Evolutionary conservation across 2,888 invertebrate genomes (phyloP).

Genomic region (Ichneumon xanthorius): DNA sequence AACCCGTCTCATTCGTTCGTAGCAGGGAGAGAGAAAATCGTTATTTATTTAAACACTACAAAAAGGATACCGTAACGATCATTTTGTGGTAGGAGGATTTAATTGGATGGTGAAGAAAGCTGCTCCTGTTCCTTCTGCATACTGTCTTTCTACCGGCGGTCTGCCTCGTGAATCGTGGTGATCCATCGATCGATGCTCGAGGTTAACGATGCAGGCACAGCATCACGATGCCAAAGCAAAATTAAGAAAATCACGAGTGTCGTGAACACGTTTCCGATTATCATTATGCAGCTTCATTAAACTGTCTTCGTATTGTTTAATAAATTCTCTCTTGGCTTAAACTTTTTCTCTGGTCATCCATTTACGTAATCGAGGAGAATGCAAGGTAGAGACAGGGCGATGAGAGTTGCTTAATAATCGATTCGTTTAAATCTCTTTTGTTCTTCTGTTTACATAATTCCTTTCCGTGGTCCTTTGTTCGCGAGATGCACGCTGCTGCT

Average conservation of each 20-base stretch:
- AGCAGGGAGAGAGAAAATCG: conserved; percentile 67
- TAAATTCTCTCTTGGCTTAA: not conserved
- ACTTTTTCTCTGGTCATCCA: not conserved
- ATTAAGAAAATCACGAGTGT: not conserved
- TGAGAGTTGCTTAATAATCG: conserved; percentile 62
- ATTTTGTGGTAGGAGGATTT: conserved; percentile 67
- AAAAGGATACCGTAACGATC: conserved; percentile 72
- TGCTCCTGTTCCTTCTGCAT: conserved; percentile 64
- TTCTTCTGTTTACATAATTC: conserved; percentile 68
- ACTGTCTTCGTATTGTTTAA: not conserved
- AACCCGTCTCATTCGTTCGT: conserved; percentile 20
- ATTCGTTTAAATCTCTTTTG: conserved; percentile 65
- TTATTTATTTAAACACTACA: conserved; percentile 73
- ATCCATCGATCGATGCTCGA: conserved; percentile 66
- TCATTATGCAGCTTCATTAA: not conserved
- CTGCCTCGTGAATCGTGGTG: conserved; percentile 51
- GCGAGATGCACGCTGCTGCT: conserved; percentile 4
- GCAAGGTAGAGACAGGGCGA: not conserved
- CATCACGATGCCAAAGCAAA: conserved; percentile 46
- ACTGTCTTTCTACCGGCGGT: conserved; percentile 22
- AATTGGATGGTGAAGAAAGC: conserved; percentile 74
- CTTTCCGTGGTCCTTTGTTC: conserved; percentile 58
- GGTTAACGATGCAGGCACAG: conserved; percentile 68
- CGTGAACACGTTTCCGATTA: not conserved
- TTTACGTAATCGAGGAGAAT: not conserved